phyloP scores from a whole-genome alignment of 2,888 invertebrate genomes.

The Ophion ellenae region DNA sequence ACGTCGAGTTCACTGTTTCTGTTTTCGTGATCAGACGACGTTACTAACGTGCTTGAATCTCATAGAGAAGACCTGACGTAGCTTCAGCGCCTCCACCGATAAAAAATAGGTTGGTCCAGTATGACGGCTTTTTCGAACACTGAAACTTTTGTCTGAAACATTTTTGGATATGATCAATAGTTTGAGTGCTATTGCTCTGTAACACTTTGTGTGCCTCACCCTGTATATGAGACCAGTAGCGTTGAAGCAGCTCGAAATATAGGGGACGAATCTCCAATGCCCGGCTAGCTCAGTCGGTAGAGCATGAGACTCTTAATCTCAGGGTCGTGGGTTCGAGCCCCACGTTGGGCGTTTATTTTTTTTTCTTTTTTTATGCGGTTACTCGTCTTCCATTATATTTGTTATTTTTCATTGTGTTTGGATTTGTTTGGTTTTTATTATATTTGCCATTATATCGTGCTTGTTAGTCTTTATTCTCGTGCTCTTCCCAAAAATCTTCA shows the following conservation, averaged over 20 bases:
- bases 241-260: not conserved
- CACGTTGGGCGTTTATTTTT: constrained; percentile 75
- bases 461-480: not conserved
- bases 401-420: not conserved
- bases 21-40: no score
- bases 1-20: no score
- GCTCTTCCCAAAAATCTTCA: no score
- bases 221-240: not conserved
- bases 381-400: not conserved
- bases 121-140: no score
- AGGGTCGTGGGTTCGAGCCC: constrained; percentile 82
- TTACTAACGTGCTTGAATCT: no score
- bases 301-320: constrained; percentile 81
- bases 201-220: no score
- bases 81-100: no score
- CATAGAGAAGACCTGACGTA: no score
- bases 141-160: no score
- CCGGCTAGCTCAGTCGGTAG: constrained; percentile 79
- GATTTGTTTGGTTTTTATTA: not conserved
- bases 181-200: no score
- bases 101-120: no score
- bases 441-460: not conserved
- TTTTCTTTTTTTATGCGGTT: constrained; percentile 1
- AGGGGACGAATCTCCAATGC: constrained; percentile 36
- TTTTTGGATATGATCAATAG: no score